Conservation (phyloP, 2,888 invertebrate genomes). For the Sycophila texana region DNA sequence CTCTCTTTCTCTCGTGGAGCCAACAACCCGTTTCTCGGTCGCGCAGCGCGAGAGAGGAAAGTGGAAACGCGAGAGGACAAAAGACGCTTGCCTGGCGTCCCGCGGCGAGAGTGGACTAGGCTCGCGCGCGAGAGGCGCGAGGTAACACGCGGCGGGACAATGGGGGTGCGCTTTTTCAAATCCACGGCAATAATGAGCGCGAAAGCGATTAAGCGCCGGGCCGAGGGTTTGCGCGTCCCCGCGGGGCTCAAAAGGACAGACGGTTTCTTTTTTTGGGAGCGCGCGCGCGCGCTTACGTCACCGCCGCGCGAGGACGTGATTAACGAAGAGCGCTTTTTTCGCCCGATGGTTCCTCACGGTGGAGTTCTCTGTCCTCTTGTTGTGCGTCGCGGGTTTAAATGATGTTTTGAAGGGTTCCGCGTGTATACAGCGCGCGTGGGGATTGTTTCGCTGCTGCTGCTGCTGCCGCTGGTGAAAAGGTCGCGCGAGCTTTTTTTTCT, state of each 20-base stretch:
- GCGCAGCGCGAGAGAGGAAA: slow-evolving; percentile 61
- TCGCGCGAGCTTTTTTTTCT: too few species aligned
- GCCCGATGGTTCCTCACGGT: not conserved
- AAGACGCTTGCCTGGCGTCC: slow-evolving; percentile 66
- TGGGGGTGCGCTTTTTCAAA: slow-evolving; percentile 54
- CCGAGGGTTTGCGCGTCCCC: slow-evolving; percentile 30
- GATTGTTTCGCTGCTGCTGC: not conserved
- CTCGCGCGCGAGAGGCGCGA: slow-evolving; percentile 29
- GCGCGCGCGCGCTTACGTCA: not conserved
- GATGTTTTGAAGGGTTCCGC: slow-evolving; percentile 17
- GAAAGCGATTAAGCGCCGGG: slow-evolving; percentile 46
- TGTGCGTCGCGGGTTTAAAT: slow-evolving; percentile 2
- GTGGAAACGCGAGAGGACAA: slow-evolving; percentile 66
- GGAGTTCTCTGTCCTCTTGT: not conserved
- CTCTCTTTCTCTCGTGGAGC: not conserved
- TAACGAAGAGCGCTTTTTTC: slow-evolving; percentile 57
- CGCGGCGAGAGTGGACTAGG: slow-evolving; percentile 58
- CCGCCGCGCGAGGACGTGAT: slow-evolving; percentile 43
- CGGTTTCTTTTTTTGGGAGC: slow-evolving; percentile 3
- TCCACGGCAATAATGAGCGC: slow-evolving; percentile 51
- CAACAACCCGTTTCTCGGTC: slow-evolving; percentile 64
- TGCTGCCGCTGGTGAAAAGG: not conserved
- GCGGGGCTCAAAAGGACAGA: not conserved
- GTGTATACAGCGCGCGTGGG: too few species aligned
- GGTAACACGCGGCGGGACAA: slow-evolving; percentile 56